A percentile compares a stretch with the other conserved stretches of the same genome.
Evolutionary conservation across 2,113 vertebrate species (phyloP).

Genomic region (Heloderma charlesbogerti): DNA sequence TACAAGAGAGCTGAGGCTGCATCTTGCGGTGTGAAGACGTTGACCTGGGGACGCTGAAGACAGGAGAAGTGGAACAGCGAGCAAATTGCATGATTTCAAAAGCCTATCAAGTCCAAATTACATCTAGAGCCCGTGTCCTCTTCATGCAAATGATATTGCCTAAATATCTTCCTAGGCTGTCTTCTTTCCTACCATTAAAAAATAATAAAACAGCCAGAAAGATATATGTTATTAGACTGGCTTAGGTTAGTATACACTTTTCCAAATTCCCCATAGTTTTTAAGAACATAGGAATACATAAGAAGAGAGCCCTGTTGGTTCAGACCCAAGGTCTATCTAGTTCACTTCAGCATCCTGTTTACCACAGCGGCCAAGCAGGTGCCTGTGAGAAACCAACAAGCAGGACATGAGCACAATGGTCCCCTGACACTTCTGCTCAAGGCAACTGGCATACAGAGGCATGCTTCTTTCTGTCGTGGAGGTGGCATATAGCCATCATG

Average conservation of each 20-base stretch:
- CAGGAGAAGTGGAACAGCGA: conserved; percentile 10
- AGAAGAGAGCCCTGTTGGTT: too few species aligned
- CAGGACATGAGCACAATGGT: not conserved
- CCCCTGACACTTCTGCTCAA: not conserved
- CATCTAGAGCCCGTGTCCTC: conserved; percentile 6
- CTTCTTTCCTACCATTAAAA: not conserved
- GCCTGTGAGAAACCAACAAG: not conserved
- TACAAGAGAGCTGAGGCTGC: conserved; percentile 6
- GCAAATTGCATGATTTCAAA: conserved; percentile 5
- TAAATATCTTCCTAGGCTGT: not conserved
- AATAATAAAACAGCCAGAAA: not conserved
- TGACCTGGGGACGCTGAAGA: not conserved
- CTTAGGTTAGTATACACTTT: not conserved
- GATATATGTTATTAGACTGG: not conserved
- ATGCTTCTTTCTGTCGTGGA: too few species aligned
- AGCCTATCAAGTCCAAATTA: conserved; percentile 39
- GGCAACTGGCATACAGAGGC: not conserved
- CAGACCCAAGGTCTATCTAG: not conserved
- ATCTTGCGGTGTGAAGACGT: conserved; percentile 9
- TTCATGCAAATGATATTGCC: not conserved
- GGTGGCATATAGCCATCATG: not conserved
- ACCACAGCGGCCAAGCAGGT: not conserved
- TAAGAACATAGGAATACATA: not conserved
- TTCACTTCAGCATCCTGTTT: not conserved
- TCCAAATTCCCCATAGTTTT: not conserved